Percentiles rank a stretch among this genome's conserved stretches.
Evolutionary conservation across 2,797 vertebrate species (phyloP).

Genomic region (Knipowitschia caucasica): DNA sequence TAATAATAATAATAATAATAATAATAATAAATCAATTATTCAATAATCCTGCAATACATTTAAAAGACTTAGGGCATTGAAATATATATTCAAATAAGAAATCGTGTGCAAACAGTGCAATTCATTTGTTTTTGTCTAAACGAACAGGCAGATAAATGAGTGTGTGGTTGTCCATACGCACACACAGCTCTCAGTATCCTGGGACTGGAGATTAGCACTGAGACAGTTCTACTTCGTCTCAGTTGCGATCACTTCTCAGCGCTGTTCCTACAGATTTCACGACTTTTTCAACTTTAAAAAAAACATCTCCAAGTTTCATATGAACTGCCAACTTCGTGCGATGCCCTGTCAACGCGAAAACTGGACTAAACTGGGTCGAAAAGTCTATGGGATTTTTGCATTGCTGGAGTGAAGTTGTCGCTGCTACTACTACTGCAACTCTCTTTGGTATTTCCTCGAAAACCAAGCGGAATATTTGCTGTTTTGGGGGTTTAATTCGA

Average conservation of each 20-base stretch:
- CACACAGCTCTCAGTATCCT: slow-evolving; percentile 9
- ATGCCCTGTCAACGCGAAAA: slow-evolving; percentile 51
- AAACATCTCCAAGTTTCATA: background rate
- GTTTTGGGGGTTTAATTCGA: slow-evolving; percentile 35
- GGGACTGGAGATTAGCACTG: slow-evolving; percentile 42
- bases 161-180: slow-evolving; percentile 21
- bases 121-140: no score
- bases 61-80: no score
- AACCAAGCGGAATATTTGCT: slow-evolving; percentile 34
- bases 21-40: no score
- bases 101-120: no score
- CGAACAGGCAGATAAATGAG: no score
- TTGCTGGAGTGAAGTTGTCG: slow-evolving; percentile 52
- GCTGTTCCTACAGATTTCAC: background rate
- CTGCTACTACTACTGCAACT: slow-evolving; percentile 16
- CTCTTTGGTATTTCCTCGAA: slow-evolving; percentile 39
- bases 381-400: slow-evolving; percentile 10
- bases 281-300: background rate
- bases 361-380: slow-evolving; percentile 12
- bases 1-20: no score
- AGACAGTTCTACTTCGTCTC: slow-evolving; percentile 33
- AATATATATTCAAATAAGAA: no score
- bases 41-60: no score
- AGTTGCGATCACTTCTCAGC: background rate
- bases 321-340: slow-evolving; percentile 33